Evolutionary conservation across 2,888 invertebrate genomes (phyloP), one percentile per base, ranked within the genome.

Genomic region (Steromphala cineraria): DNA sequence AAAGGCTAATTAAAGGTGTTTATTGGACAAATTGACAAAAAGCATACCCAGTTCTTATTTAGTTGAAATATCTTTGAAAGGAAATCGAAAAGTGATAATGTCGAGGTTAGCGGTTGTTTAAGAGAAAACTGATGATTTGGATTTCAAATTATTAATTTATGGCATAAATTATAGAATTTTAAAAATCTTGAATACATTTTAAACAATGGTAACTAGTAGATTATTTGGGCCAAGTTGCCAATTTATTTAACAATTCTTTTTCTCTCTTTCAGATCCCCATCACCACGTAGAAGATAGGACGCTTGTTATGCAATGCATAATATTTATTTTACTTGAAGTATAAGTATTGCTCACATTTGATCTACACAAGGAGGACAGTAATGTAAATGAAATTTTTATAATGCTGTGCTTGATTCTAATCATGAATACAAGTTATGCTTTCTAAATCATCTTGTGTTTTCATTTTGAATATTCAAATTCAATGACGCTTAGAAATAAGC

Each of bases 191-290:
- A 46, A 46, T 46, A 46, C 5, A 7, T 10, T 46, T 13, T 13
- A 8, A 46, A 62, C 62, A 4, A 28, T 62, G 62, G 62, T 62
- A 28, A 62, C 28, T 62, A 21, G 62, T 62, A 62, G 62, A 31
- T 62, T 28, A 62, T 62, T 62, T 28, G 28, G 62, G 62, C 28
- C 62, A 62, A 7, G 56, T 56, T 24, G 28, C 28, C 13, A 24
- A 8, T 17, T 62, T 36, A 7, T 36, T 17, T n/a, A 36, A 71
- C 71, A 67, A 19, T 71, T 28, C n/a, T 36, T 71, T 24, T 71
- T 31, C 36, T 62, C 62, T 80, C 2, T 85, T 82, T 40, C 82
- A 85, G 85, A 71, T 85, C 85, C 19, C 52, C 80, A 52, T 85
- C 85, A 13, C 80, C 80, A 24, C 75, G 83, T 28, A 77, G 83